These are phyloP conservation scores for Epizoanthus scotinus DNA, from an alignment of 92 coral and sea anemone genomes.

Conservation along the genomic window DNA sequence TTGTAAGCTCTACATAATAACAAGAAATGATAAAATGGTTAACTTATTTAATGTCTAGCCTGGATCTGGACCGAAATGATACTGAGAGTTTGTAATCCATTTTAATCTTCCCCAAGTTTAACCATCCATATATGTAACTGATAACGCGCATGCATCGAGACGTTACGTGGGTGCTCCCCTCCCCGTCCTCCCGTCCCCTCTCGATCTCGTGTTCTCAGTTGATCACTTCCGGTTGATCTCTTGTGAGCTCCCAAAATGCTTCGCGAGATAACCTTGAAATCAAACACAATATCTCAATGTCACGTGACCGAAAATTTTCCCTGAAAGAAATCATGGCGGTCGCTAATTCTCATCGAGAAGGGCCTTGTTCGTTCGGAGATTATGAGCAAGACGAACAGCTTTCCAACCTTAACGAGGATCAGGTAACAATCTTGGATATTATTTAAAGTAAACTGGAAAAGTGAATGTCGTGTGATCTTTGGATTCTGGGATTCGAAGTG, in stretches of 20 bases:
- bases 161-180: no score
- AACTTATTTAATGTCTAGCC: no score
- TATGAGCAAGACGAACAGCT: slow-evolving; percentile 59
- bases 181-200: no score
- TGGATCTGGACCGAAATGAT: no score
- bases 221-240: slow-evolving; percentile 34
- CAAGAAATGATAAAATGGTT: no score
- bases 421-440: slow-evolving; percentile 54
- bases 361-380: slow-evolving; percentile 57
- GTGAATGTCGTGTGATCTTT: neutral
- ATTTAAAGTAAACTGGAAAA: neutral
- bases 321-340: slow-evolving; percentile 89
- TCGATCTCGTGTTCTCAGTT: neutral
- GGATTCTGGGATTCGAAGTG: slow-evolving; percentile 28
- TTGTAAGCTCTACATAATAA: no score
- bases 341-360: slow-evolving; percentile 72
- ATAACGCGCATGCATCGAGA: no score
- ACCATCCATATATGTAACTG: no score
- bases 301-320: slow-evolving; percentile 86
- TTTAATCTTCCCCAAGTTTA: no score
- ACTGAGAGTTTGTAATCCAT: no score
- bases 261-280: slow-evolving; percentile 21
- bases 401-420: slow-evolving; percentile 78
- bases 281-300: slow-evolving; percentile 48
- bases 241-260: slow-evolving; percentile 55